These are phyloP conservation scores for Dipodomys stephensi DNA, from an alignment of 2,113 vertebrate species.

Conservation along the genomic window DNA sequence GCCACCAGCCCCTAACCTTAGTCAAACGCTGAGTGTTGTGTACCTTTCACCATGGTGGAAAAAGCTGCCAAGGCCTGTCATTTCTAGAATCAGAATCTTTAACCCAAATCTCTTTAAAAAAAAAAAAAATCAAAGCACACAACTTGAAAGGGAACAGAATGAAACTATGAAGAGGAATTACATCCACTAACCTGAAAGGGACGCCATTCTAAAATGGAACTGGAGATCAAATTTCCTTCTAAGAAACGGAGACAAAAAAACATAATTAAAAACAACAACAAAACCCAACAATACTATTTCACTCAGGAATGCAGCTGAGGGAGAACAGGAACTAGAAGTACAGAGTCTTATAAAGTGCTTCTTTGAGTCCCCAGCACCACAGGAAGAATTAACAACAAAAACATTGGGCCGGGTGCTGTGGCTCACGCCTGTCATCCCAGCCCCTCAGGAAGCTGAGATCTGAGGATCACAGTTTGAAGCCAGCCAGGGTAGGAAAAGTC, in stretches of 20 bases:
- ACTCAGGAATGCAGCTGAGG: not conserved
- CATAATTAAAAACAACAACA: not conserved
- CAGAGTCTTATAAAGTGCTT: not conserved
- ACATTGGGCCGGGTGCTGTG: too few relatives aligned
- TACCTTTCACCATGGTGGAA: not conserved
- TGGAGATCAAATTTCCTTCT: constrained; percentile 68
- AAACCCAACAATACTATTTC: not conserved
- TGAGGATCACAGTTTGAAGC: too few relatives aligned
- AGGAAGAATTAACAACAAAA: not conserved
- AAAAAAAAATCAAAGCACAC: not conserved
- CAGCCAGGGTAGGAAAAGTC: too few relatives aligned
- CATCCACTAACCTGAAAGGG: constrained; percentile 77
- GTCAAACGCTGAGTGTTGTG: not conserved
- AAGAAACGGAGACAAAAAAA: constrained; percentile 56
- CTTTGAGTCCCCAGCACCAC: not conserved
- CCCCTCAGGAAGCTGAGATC: too few relatives aligned
- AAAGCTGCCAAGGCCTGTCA: not conserved
- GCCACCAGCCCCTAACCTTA: not conserved
- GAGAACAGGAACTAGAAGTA: too few relatives aligned
- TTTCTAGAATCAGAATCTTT: constrained; percentile 35
- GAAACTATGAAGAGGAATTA: constrained; percentile 24
- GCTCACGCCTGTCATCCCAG: too few relatives aligned
- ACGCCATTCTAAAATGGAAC: constrained; percentile 68
- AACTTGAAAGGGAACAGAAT: constrained; percentile 37
- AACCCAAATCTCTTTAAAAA: not conserved